Conservation (phyloP, 2,797 vertebrate genomes). For the Danio aesculapii region DNA sequence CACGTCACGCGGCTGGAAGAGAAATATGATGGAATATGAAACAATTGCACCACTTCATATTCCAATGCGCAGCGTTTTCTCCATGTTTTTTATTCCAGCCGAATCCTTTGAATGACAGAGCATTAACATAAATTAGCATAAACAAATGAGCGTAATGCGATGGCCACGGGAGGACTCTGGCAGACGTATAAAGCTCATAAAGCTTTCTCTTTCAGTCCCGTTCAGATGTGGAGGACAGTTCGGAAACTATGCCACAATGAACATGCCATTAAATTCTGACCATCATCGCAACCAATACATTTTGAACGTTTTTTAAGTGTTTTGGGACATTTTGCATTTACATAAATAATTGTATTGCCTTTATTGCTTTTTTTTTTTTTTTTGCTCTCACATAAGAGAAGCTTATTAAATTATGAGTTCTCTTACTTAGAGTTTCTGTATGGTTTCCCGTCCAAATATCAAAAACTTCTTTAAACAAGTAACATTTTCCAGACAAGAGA, state of each 20-base stretch:
- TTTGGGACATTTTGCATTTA: no score
- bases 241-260: neutral
- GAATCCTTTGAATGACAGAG: constrained; percentile 23
- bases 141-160: constrained; percentile 32
- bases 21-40: constrained; percentile 10
- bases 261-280: neutral
- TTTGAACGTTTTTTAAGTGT: no score
- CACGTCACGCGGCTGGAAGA: neutral
- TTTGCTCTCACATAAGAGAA: no score
- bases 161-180: neutral
- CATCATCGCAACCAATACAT: no score
- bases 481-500: no score
- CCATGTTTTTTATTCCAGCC: neutral
- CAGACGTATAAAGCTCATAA: constrained; percentile 19
- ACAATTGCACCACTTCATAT: neutral
- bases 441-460: no score
- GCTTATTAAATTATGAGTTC: no score
- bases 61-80: neutral
- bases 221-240: neutral
- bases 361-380: no score
- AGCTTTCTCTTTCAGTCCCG: constrained; percentile 8
- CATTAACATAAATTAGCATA: constrained; percentile 41
- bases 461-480: no score
- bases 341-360: no score
- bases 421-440: no score